Percentiles rank a stretch among this genome's conserved stretches.
These are phyloP conservation scores for Helicoverpa zea DNA, from an alignment of 1,140 invertebrate genomes.

Conservation along the genomic window DNA sequence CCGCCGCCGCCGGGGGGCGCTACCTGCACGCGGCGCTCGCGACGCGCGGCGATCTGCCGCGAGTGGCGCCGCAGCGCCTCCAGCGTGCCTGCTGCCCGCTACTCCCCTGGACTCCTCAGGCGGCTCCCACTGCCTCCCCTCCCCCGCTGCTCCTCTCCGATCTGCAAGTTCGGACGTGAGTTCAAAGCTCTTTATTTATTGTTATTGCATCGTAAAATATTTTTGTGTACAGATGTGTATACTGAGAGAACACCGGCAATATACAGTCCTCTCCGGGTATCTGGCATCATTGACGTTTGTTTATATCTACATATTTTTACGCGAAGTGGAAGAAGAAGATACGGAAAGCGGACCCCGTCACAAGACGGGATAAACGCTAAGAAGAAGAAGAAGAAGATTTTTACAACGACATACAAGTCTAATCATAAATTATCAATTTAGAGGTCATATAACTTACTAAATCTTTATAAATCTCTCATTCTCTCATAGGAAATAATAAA, in stretches of 20 bases:
- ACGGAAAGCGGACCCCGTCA: no score
- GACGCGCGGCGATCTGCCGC: conserved; percentile 90
- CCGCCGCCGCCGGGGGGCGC: conserved; percentile 12
- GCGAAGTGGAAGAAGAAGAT: no score
- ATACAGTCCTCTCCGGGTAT: conserved; percentile 7
- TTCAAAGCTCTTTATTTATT: conserved; percentile 65
- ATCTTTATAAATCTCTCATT: no score
- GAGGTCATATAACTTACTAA: neutral
- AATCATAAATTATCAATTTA: conserved; percentile 11
- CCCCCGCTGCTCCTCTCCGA: neutral
- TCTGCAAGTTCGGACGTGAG: conserved; percentile 46
- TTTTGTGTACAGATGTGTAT: conserved; percentile 50
- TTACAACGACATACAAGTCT: neutral
- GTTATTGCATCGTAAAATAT: conserved; percentile 62
- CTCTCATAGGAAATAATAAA: no score
- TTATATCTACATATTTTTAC: conserved; percentile 1
- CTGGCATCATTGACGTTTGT: conserved; percentile 16
- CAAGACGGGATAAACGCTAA: no score
- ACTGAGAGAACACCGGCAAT: neutral
- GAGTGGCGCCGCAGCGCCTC: conserved; percentile 90
- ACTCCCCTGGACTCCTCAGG: neutral
- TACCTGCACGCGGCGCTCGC: conserved; percentile 89
- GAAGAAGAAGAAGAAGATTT: no score
- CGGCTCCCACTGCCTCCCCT: neutral
- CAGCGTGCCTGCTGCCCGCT: conserved; percentile 80